A percentile compares a stretch with the other conserved stretches of the same genome.
Conservation (phyloP, 2,113 vertebrate genomes). For the Ictalurus furcatus region DNA sequence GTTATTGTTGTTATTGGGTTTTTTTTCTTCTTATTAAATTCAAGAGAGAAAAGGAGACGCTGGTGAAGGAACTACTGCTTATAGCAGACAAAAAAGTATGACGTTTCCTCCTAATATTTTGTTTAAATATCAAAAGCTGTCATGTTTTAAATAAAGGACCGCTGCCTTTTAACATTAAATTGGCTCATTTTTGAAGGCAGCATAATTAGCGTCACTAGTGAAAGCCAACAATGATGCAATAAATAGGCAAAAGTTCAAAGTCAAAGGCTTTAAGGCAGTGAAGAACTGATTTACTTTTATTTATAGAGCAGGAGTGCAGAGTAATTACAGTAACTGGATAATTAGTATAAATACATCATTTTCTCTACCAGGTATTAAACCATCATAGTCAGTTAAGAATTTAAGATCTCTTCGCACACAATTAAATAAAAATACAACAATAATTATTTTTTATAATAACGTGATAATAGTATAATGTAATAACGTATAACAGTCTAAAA, state of each 20-base stretch:
- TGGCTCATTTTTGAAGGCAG: neutral
- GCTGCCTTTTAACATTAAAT: neutral
- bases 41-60: neutral
- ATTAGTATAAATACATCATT: constrained; percentile 1
- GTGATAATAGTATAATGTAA: neutral
- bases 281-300: neutral
- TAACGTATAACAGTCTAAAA: too few species aligned
- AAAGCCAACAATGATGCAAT: neutral
- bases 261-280: neutral
- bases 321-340: constrained; percentile 5
- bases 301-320: neutral
- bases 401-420: neutral
- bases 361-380: neutral
- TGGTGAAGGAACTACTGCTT: too few species aligned
- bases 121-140: neutral
- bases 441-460: neutral
- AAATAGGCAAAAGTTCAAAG: neutral
- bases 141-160: neutral
- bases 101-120: too few species aligned
- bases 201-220: neutral
- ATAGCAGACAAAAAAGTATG: neutral
- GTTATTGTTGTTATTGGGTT: too few species aligned
- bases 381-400: neutral
- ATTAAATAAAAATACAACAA: neutral
- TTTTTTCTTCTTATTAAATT: too few species aligned